A percentile compares a stretch with the other conserved stretches of the same genome.
Conservation (phyloP, 2,797 vertebrate genomes). For the Pseudotriccus pelzelni region DNA sequence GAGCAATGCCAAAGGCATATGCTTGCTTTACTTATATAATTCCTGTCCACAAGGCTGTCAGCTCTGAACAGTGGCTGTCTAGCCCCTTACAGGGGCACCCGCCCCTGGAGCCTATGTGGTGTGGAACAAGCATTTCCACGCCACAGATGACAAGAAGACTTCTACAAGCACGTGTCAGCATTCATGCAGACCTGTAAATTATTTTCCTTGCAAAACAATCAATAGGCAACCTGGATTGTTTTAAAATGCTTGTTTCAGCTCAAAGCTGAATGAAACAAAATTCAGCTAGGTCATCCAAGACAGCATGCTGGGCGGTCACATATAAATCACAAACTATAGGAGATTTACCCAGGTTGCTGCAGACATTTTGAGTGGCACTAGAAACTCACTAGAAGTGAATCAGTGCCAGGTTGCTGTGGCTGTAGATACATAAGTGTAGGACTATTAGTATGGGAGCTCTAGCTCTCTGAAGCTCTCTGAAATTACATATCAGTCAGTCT, state of each 20-base stretch:
- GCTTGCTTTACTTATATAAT: neutral
- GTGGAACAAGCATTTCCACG: neutral
- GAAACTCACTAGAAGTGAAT: neutral
- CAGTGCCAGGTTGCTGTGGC: neutral
- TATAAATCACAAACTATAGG: neutral
- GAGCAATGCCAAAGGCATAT: neutral
- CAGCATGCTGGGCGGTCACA: rapidly evolving
- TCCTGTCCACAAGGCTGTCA: neutral
- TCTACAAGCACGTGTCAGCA: neutral
- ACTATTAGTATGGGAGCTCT: neutral
- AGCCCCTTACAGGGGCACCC: rapidly evolving
- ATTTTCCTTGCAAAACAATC: neutral
- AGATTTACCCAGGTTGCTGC: neutral
- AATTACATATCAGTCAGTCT: neutral
- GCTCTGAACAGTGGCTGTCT: neutral
- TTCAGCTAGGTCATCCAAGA: neutral
- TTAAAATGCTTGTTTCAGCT: neutral
- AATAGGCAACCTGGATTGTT: neutral
- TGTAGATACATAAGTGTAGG: neutral
- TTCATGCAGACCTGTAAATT: neutral
- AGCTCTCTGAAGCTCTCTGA: neutral
- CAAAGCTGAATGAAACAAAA: neutral
- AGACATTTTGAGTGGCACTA: neutral
- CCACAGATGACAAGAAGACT: neutral
- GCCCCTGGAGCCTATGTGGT: rapidly evolving